Conservation (phyloP, 2,888 invertebrate species). For the Caradrina clavipalpis region DNA sequence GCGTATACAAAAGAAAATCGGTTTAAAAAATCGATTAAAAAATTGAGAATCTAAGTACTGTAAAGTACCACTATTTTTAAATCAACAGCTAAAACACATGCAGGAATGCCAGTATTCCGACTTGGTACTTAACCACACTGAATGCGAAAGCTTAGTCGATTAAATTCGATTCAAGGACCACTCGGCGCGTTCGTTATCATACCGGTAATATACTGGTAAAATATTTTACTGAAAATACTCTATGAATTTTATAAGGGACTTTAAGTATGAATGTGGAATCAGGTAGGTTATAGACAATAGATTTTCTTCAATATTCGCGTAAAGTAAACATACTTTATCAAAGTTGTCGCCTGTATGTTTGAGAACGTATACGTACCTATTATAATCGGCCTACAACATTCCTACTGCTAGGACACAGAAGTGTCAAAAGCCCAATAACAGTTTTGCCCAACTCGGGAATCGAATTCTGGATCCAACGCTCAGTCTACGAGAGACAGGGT, state of each 20-base stretch:
- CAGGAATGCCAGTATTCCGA: conserved; percentile 41
- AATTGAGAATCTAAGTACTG: not conserved
- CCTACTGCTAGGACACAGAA: too few relatives aligned
- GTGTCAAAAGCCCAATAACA: too few relatives aligned
- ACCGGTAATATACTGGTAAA: conserved; percentile 68
- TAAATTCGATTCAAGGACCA: conserved; percentile 70
- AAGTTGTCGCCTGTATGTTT: not conserved
- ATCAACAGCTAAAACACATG: conserved; percentile 30
- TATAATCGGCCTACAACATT: too few relatives aligned
- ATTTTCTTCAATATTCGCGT: not conserved
- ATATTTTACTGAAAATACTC: conserved; percentile 64
- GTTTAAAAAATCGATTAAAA: too few relatives aligned
- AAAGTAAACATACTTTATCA: not conserved
- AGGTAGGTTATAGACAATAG: conserved; percentile 2
- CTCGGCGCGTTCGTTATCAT: conserved; percentile 63
- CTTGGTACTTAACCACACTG: conserved; percentile 65
- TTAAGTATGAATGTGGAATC: conserved; percentile 36
- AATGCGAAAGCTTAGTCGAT: conserved; percentile 69
- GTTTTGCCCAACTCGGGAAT: too few relatives aligned
- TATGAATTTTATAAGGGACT: conserved; percentile 43
- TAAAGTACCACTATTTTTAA: too few relatives aligned
- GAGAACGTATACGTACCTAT: too few relatives aligned
- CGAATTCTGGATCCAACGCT: too few relatives aligned
- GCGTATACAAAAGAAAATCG: not conserved
- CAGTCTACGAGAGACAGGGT: too few relatives aligned